Evolutionary conservation across 2,888 invertebrate genomes (phyloP).

Genomic region (Sphecodes monilicornis): DNA sequence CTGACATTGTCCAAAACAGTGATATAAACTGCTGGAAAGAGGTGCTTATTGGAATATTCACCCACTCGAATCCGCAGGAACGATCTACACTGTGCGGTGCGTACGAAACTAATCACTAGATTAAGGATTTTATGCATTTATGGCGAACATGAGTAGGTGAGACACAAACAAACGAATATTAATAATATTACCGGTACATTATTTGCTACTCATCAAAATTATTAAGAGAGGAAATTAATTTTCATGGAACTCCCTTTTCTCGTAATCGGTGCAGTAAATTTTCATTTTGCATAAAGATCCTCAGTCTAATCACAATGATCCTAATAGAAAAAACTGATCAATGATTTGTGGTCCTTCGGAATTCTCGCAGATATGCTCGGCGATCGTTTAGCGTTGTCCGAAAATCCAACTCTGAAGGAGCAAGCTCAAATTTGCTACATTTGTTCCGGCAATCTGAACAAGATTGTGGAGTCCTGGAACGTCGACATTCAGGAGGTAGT

Average conservation of each 20-base stretch:
- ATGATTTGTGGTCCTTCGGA: not conserved
- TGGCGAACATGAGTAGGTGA: too few relatives aligned
- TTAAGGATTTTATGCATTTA: too few relatives aligned
- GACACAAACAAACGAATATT: too few relatives aligned
- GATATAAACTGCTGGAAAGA: slow-evolving; percentile 94
- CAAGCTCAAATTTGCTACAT: slow-evolving; percentile 94
- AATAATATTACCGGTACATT: too few relatives aligned
- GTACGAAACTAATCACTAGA: slow-evolving; percentile 29
- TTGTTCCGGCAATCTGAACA: slow-evolving; percentile 93
- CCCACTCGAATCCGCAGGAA: slow-evolving; percentile 91
- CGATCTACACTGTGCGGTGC: slow-evolving; percentile 91
- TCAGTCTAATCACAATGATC: not conserved
- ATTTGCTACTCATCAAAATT: too few relatives aligned
- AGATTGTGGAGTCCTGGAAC: slow-evolving; percentile 87
- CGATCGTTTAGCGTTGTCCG: slow-evolving; percentile 89
- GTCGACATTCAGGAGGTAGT: slow-evolving; percentile 89
- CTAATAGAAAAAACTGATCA: not conserved
- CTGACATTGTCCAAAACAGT: slow-evolving; percentile 89
- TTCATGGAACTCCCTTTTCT: not conserved
- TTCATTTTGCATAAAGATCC: not conserved
- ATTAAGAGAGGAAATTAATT: too few relatives aligned
- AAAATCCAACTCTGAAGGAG: slow-evolving; percentile 86
- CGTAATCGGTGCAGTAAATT: not conserved
- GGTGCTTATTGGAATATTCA: slow-evolving; percentile 92
- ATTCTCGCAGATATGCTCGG: slow-evolving; percentile 90